A percentile compares a stretch with the other conserved stretches of the same genome.
Conservation (phyloP, 2,113 vertebrate genomes). For the Tragelaphus imberbis region DNA sequence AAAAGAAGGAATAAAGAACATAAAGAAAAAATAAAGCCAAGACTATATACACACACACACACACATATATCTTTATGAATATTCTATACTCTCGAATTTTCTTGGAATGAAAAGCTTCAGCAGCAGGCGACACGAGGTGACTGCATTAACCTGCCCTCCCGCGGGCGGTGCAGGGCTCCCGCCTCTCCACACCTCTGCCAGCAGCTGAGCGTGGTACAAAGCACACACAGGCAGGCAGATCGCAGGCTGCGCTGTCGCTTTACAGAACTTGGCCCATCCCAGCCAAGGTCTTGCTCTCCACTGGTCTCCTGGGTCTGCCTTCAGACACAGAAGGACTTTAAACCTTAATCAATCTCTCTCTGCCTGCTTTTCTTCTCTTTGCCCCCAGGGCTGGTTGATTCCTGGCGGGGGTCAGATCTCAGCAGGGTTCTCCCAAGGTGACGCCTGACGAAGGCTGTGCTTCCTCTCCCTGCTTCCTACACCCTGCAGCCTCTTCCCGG, state of each 20-base stretch:
- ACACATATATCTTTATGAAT: background rate
- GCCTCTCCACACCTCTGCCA: background rate
- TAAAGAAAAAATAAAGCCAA: background rate
- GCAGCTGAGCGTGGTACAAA: background rate
- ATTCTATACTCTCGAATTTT: background rate
- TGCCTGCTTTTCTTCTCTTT: background rate
- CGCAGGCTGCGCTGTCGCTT: background rate
- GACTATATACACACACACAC: background rate
- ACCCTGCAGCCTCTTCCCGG: background rate
- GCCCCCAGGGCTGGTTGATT: background rate
- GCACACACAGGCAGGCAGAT: background rate
- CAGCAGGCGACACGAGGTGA: background rate
- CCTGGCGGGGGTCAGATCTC: background rate
- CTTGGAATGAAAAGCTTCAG: background rate
- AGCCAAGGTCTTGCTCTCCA: background rate
- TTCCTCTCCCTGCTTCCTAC: background rate
- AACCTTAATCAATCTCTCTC: background rate
- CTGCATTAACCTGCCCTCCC: background rate
- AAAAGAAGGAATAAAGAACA: background rate
- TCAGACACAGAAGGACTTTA: background rate
- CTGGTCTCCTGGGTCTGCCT: background rate
- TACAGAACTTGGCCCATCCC: background rate
- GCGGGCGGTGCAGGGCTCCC: rapidly evolving
- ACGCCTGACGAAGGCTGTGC: rapidly evolving
- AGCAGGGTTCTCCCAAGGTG: background rate